Evolutionary conservation across 2,113 vertebrate species (phyloP), one percentile per base, ranked within the genome.

Genomic region (Nothoprocta perdicaria): DNA sequence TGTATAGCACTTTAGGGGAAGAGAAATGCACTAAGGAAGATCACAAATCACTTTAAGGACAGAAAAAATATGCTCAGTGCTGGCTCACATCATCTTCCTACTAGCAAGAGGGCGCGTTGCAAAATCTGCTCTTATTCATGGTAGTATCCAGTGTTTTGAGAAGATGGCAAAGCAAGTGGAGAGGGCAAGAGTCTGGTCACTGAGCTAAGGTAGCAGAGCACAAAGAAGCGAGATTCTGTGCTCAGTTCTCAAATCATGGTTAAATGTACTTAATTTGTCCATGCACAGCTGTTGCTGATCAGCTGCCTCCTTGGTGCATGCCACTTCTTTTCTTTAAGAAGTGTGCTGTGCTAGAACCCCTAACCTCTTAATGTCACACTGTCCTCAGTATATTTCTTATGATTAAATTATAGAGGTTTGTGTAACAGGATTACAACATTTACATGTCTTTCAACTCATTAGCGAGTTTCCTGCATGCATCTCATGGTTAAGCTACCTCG

Each of bases 81-180:
- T 78, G 77, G 35, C 22, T 9, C 19, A 14, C 7, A 2, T 52
- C 12, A 6, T 41, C 68, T 60, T 74, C 73, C 43, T 65, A 35
- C n/a, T 40, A 16, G 14, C 19, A 26, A 35, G 35, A 46, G 23
- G 55, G 29, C 2, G 1, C 0, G 1, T 40, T 57, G 5, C 18
- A 3, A 52, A 14, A 53, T 48, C 21, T 31, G 22, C 40, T 24
- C 9, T 18, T 27, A 24, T 12, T 55, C 35, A 31, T 74, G 41
- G 27, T 35, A 58, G 46, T 12, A 80, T 18, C 62, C 38, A 11
- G 52, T 68, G 55, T 35, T 82, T 40, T 50, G 26, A 68, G 33
- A 27, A 35, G 46, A n/a, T n/a, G 50, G 26, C n/a, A 50, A 52
- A 71, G 23, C n/a, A 71, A 78, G 60, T 35, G 35, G 35, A 27